Conservation (phyloP, 2,113 vertebrate genomes). For the Butorides virescens region DNA sequence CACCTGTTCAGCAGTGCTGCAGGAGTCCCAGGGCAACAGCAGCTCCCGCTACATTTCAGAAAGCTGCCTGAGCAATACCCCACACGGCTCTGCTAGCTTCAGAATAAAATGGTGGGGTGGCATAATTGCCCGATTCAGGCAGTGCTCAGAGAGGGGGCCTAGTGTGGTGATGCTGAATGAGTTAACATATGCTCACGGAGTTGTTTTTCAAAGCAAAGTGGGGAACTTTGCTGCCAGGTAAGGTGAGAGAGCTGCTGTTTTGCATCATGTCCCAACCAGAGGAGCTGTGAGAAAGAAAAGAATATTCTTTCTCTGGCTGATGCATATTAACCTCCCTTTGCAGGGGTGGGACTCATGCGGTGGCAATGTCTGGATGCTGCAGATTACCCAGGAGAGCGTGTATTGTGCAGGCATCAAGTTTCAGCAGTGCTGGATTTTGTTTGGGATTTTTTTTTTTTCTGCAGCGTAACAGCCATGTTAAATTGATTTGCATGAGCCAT, state of each 20-base stretch:
- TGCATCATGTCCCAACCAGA: neutral
- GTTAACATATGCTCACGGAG: neutral
- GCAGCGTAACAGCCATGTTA: neutral
- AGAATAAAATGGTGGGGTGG: neutral
- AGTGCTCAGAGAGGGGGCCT: neutral
- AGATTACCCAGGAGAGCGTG: neutral
- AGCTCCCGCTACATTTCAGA: neutral
- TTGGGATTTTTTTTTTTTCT: neutral
- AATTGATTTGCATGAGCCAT: neutral
- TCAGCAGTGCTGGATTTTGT: constrained; percentile 11
- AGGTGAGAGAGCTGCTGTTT: neutral
- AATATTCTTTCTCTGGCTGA: neutral
- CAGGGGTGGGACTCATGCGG: neutral
- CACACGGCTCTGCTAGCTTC: neutral
- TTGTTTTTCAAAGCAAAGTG: neutral
- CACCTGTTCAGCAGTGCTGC: neutral
- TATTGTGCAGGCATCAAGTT: neutral
- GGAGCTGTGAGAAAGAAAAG: neutral
- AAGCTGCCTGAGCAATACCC: neutral
- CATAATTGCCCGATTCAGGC: neutral
- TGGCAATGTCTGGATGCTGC: neutral
- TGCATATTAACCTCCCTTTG: neutral
- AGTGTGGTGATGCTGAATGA: neutral
- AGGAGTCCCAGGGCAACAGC: neutral
- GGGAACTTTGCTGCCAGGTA: neutral